These are phyloP conservation scores for Synaphobranchus kaupii DNA, from an alignment of 2,797 vertebrate genomes.

Conservation along the genomic window DNA sequence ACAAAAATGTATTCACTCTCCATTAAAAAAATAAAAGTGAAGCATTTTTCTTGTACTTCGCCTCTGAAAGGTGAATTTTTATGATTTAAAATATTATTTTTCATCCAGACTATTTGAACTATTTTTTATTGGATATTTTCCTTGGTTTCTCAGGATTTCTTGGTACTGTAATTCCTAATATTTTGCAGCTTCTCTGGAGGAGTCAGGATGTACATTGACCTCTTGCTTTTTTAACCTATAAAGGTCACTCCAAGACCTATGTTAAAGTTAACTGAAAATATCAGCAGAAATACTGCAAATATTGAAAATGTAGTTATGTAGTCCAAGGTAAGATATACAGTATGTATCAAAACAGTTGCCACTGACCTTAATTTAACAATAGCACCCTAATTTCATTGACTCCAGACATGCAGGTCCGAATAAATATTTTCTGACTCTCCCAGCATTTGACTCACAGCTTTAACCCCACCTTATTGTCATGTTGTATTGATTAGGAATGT, in stretches of 20 bases:
- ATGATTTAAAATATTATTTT: neutral
- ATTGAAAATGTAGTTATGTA: neutral
- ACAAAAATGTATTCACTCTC: neutral
- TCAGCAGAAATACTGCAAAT: neutral
- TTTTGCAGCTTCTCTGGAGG: conserved; percentile 15
- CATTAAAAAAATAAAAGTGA: neutral
- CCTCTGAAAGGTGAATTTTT: neutral
- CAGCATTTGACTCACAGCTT: neutral
- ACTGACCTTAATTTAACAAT: neutral
- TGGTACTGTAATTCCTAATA: conserved; percentile 14
- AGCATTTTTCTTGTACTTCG: neutral
- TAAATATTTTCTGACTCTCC: neutral
- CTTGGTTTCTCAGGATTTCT: conserved; percentile 24
- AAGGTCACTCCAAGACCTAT: neutral
- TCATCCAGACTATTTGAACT: neutral
- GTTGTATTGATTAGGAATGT: neutral
- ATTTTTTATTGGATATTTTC: conserved; percentile 12
- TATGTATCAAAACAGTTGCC: neutral
- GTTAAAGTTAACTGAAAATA: neutral
- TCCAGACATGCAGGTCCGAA: neutral
- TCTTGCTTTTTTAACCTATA: neutral
- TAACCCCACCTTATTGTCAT: neutral
- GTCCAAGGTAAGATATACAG: neutral
- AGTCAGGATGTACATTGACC: conserved; percentile 6
- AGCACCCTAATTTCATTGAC: neutral